Evolutionary conservation across 1,140 invertebrate genomes (phyloP).

Genomic region (Diabrotica virgifera): DNA sequence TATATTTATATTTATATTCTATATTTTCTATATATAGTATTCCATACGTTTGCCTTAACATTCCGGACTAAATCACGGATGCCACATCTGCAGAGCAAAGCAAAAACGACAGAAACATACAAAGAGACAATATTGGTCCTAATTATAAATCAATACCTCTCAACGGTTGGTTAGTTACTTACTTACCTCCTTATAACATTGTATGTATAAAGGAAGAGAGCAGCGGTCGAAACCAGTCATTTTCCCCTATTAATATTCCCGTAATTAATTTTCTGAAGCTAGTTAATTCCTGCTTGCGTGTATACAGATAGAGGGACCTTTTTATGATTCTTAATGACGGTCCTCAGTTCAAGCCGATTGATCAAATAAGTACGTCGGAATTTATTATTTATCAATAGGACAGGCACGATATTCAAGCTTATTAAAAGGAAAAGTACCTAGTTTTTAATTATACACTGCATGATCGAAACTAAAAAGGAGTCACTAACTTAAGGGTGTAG

Average conservation of each 20-base stretch:
- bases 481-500: too few relatives aligned
- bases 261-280: slow-evolving; percentile 42
- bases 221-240: slow-evolving; percentile 39
- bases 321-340: slow-evolving; percentile 34
- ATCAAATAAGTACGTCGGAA: slow-evolving; percentile 9
- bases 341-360: slow-evolving; percentile 16
- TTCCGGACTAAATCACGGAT: neutral
- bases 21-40: too few relatives aligned
- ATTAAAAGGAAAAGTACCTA: too few relatives aligned
- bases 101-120: slow-evolving; percentile 21
- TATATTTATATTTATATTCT: too few relatives aligned
- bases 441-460: too few relatives aligned
- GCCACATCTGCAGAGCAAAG: slow-evolving; percentile 4
- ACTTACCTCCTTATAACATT: slow-evolving; percentile 38
- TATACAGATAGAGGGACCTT: slow-evolving; percentile 29
- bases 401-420: too few relatives aligned
- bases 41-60: too few relatives aligned
- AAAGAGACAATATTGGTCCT: slow-evolving; percentile 37
- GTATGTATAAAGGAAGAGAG: slow-evolving; percentile 35
- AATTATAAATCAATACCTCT: slow-evolving; percentile 46
- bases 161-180: slow-evolving; percentile 38
- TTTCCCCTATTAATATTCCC: slow-evolving; percentile 40
- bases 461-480: too few relatives aligned
- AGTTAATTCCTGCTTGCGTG: slow-evolving; percentile 38
- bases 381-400: neutral